Conservation (phyloP, 2,797 vertebrate genomes). For the Spizella passerina region DNA sequence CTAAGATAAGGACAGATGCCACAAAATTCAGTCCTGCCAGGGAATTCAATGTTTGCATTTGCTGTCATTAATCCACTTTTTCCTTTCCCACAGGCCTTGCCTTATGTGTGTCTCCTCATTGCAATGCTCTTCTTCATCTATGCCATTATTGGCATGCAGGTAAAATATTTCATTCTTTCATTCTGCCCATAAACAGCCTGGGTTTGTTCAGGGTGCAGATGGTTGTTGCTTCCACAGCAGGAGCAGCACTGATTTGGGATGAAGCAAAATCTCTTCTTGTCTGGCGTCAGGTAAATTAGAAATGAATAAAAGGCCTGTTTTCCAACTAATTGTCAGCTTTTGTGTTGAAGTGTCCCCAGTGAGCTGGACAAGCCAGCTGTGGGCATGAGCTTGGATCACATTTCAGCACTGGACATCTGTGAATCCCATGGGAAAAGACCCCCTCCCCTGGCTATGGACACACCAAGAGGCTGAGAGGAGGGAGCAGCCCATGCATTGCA, state of each 20-base stretch:
- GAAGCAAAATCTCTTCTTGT: not conserved
- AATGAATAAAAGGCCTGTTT: not conserved
- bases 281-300: not conserved
- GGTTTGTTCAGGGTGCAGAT: not conserved
- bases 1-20: not conserved
- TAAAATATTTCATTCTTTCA: slow-evolving; percentile 45
- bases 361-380: not conserved
- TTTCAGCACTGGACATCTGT: not conserved
- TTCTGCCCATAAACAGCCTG: not conserved
- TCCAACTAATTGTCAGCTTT: not conserved
- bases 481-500: not conserved
- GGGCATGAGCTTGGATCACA: not conserved
- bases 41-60: not conserved
- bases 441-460: not conserved
- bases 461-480: not conserved
- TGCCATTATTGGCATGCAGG: slow-evolving; percentile 99
- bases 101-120: slow-evolving; percentile 97
- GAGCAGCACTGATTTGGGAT: not conserved
- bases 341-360: not conserved
- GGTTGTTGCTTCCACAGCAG: not conserved
- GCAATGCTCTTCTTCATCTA: slow-evolving; percentile 99
- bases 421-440: rapidly evolving
- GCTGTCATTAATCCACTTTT: not conserved
- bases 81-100: slow-evolving; percentile 84
- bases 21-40: not conserved